Conservation (phyloP, 2,797 vertebrate genomes). For the Melanogrammus aeglefinus region DNA sequence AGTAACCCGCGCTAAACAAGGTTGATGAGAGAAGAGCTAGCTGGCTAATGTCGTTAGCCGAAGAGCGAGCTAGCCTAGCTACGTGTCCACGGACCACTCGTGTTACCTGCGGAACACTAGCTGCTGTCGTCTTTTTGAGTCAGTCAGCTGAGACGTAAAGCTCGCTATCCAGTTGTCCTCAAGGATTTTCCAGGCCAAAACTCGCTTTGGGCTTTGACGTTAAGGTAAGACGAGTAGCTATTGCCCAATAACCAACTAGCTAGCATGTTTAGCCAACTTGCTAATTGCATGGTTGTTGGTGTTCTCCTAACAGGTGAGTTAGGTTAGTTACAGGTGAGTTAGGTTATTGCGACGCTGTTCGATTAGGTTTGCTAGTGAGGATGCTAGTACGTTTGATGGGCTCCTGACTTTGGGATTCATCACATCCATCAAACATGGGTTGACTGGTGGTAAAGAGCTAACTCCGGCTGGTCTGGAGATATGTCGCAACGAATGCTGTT, state of each 20-base stretch:
- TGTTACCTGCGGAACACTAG: constrained; percentile 58
- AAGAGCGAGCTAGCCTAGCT: constrained; percentile 57
- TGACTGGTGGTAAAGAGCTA: neutral
- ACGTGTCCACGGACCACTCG: constrained; percentile 66
- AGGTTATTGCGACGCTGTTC: too few species aligned
- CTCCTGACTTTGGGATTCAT: neutral
- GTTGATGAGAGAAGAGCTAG: constrained; percentile 51
- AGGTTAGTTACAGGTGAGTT: too few species aligned
- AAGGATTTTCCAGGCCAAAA: constrained; percentile 10
- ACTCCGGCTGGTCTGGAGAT: too few species aligned
- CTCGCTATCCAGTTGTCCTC: constrained; percentile 29
- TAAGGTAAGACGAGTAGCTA: constrained; percentile 39
- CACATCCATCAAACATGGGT: neutral
- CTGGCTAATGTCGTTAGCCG: constrained; percentile 57
- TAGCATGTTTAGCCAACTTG: constrained; percentile 33
- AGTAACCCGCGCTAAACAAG: constrained; percentile 36
- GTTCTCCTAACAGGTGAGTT: constrained; percentile 39
- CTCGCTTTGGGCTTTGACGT: neutral
- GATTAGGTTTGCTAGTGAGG: constrained; percentile 40
- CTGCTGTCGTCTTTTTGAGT: constrained; percentile 16
- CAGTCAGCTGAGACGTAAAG: constrained; percentile 23
- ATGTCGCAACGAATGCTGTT: neutral
- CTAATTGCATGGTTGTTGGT: constrained; percentile 29
- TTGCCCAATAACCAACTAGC: neutral
- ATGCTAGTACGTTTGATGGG: constrained; percentile 33